These are phyloP conservation scores for Altica lythri DNA, from an alignment of 2,888 invertebrate species.

Conservation along the genomic window DNA sequence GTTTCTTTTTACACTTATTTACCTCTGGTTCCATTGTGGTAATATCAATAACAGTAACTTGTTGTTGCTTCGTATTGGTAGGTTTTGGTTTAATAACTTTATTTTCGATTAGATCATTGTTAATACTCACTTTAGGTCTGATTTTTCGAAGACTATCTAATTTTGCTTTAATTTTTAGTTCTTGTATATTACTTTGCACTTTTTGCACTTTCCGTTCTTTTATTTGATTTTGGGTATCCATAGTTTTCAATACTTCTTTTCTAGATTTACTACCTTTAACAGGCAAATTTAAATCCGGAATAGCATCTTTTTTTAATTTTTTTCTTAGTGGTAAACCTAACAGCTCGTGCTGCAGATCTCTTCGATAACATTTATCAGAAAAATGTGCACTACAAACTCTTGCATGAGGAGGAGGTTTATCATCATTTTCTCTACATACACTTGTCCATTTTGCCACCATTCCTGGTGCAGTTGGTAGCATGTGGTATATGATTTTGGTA, in stretches of 20 bases:
- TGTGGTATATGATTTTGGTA: constrained; percentile 59
- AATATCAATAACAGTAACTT: constrained; percentile 10
- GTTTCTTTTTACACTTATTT: not conserved
- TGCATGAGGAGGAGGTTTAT: constrained; percentile 41
- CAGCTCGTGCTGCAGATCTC: constrained; percentile 62
- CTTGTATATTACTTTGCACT: not conserved
- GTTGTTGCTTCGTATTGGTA: not conserved
- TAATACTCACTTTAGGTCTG: too few relatives aligned
- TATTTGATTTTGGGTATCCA: constrained; percentile 4
- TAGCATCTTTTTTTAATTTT: constrained; percentile 58
- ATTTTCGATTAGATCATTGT: too few relatives aligned
- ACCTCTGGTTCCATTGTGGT: constrained; percentile 2
- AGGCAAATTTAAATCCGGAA: constrained; percentile 53
- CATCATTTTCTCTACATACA: constrained; percentile 53
- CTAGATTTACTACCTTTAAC: constrained; percentile 17
- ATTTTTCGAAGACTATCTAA: too few relatives aligned
- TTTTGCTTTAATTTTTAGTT: constrained; percentile 6
- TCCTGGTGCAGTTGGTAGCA: constrained; percentile 59
- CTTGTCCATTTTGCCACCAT: constrained; percentile 58
- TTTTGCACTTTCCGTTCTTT: constrained; percentile 8
- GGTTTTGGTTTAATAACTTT: too few relatives aligned
- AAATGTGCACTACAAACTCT: constrained; percentile 62
- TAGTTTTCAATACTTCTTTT: constrained; percentile 20
- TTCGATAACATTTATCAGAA: constrained; percentile 59
- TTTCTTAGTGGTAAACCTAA: constrained; percentile 61